phyloP scores from a whole-genome alignment of 2,113 vertebrate genomes.

The Macaca nemestrina region DNA sequence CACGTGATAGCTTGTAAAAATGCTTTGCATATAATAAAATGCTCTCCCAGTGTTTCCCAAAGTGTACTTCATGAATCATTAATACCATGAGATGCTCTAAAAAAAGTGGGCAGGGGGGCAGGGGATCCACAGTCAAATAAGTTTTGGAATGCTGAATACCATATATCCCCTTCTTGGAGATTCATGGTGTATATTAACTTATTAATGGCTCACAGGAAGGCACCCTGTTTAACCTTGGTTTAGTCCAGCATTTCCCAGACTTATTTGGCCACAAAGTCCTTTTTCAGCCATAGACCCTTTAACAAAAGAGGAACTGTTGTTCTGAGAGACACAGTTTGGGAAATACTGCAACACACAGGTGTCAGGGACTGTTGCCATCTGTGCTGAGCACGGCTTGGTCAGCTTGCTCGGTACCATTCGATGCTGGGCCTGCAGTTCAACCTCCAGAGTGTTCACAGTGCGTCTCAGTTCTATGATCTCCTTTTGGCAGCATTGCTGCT shows the following conservation, averaged over 20 bases:
- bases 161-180: background rate
- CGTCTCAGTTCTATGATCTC: slow-evolving; percentile 87
- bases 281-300: background rate
- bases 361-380: background rate
- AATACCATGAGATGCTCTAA: background rate
- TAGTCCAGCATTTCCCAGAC: background rate
- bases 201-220: background rate
- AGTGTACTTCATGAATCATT: background rate
- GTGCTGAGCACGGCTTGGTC: background rate
- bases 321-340: background rate
- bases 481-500: slow-evolving; percentile 78
- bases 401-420: slow-evolving; percentile 80
- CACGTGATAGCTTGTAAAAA: background rate
- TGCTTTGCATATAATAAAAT: background rate
- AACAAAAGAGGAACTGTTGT: background rate
- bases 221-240: background rate
- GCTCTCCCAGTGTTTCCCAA: slow-evolving; percentile 40
- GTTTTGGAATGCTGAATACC: background rate
- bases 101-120: background rate
- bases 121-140: background rate
- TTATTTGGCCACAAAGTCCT: background rate
- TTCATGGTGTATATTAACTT: background rate
- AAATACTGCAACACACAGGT: background rate
- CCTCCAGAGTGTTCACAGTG: slow-evolving; percentile 83
- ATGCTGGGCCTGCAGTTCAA: slow-evolving; percentile 88